These are phyloP conservation scores for Ursus arctos DNA, from an alignment of 2,113 vertebrate genomes.

Conservation along the genomic window DNA sequence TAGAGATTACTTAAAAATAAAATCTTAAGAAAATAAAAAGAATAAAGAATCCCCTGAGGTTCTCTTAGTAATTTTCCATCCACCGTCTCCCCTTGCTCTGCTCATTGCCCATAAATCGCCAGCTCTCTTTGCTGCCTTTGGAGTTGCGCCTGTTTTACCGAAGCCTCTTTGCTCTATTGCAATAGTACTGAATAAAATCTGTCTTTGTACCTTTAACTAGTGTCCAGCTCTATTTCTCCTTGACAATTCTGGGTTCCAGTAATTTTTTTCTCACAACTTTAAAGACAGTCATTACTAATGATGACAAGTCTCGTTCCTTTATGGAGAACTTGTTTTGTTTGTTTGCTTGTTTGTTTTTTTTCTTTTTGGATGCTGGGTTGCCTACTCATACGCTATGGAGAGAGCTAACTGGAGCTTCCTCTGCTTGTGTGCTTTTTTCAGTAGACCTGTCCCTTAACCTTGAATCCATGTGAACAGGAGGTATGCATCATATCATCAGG, in stretches of 20 bases:
- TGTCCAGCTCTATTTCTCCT: not conserved
- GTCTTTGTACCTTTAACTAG: not conserved
- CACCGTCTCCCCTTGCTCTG: not conserved
- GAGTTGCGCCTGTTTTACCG: not conserved
- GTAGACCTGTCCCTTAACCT: not conserved
- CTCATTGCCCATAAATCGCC: not conserved
- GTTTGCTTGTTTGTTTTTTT: not conserved
- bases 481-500: not conserved
- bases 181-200: slow-evolving; percentile 10
- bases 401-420: not conserved
- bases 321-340: not conserved
- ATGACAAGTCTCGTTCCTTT: not conserved
- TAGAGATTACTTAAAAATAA: not conserved
- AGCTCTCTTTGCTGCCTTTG: not conserved
- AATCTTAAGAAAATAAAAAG: not conserved
- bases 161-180: not conserved
- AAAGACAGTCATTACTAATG: not conserved
- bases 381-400: not conserved
- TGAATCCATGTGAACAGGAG: not conserved
- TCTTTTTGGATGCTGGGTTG: not conserved
- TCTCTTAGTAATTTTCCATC: not conserved
- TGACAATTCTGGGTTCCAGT: not conserved
- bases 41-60: not conserved
- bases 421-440: not conserved
- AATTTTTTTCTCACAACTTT: not conserved